These are phyloP conservation scores for Bombyx mandarina DNA, from an alignment of 1,140 invertebrate genomes.

Conservation along the genomic window DNA sequence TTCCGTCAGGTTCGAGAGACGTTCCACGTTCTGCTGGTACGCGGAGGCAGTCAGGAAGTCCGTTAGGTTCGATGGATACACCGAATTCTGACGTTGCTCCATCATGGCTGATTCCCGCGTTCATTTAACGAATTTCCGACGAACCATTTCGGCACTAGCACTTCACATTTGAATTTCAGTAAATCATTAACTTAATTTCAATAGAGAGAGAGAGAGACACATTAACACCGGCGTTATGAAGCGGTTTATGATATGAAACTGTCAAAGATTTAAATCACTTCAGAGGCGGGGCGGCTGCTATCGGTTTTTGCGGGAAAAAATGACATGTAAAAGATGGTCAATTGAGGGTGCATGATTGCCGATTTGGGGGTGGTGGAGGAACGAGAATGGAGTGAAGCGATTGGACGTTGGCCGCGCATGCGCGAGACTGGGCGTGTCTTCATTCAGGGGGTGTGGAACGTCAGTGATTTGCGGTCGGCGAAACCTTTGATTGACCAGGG, in stretches of 20 bases:
- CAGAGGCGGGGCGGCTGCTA: slow-evolving; percentile 41
- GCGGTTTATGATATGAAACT: slow-evolving; percentile 52
- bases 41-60: slow-evolving; percentile 40
- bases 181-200: slow-evolving; percentile 23
- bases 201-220: slow-evolving; percentile 15
- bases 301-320: slow-evolving; percentile 57
- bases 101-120: slow-evolving; percentile 24
- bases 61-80: slow-evolving; percentile 46
- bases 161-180: slow-evolving; percentile 7
- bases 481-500: slow-evolving; percentile 61
- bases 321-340: slow-evolving; percentile 55
- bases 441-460: slow-evolving; percentile 53
- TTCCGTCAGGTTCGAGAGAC: slow-evolving; percentile 23
- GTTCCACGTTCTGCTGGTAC: slow-evolving; percentile 42
- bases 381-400: slow-evolving; percentile 20
- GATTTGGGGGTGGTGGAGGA: slow-evolving; percentile 14
- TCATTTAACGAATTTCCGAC: not conserved
- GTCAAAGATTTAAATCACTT: slow-evolving; percentile 38
- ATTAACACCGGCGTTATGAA: slow-evolving; percentile 14
- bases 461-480: slow-evolving; percentile 60
- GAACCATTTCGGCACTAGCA: not conserved
- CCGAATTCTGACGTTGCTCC: slow-evolving; percentile 33
- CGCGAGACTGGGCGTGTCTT: slow-evolving; percentile 35
- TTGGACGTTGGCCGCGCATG: slow-evolving; percentile 47
- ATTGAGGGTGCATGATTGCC: slow-evolving; percentile 43